Percentiles rank a stretch among this genome's conserved stretches.
Evolutionary conservation across 2,113 vertebrate genomes (phyloP).

Genomic region (Physeter macrocephalus): DNA sequence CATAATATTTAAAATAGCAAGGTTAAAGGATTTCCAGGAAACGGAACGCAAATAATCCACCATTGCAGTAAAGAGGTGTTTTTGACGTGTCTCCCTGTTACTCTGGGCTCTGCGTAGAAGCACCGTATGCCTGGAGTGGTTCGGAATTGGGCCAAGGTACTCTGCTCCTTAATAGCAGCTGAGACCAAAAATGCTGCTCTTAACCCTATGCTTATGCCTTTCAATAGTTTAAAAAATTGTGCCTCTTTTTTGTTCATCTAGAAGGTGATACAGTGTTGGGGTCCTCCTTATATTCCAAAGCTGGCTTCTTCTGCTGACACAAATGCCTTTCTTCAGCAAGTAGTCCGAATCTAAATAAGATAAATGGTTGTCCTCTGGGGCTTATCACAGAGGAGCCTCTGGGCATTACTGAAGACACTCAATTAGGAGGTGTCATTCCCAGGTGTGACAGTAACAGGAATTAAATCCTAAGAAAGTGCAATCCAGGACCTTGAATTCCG

Average conservation of each 20-base stretch:
- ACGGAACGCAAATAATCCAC: not conserved
- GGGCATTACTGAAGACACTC: constrained; percentile 33
- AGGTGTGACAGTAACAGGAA: constrained; percentile 30
- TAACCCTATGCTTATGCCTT: not conserved
- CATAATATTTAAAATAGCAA: not conserved
- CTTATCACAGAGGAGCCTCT: constrained; percentile 17
- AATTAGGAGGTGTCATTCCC: constrained; percentile 51
- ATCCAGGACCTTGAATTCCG: not conserved
- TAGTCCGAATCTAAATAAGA: constrained; percentile 53
- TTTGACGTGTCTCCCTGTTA: not conserved
- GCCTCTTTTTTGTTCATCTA: not conserved
- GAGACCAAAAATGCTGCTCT: not conserved
- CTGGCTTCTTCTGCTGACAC: not conserved
- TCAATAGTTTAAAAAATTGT: not conserved
- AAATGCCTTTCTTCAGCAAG: constrained; percentile 22
- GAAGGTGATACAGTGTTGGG: not conserved
- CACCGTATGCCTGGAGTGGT: not conserved
- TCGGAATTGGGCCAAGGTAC: not conserved
- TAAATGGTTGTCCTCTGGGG: constrained; percentile 41
- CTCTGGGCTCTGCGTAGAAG: not conserved
- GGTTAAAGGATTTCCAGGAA: not conserved
- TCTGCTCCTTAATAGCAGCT: not conserved
- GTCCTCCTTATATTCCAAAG: not conserved
- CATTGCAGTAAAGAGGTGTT: not conserved
- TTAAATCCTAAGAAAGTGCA: constrained; percentile 54